Evolutionary conservation across 2,113 vertebrate genomes (phyloP).

Genomic region (Melanerpes formicivorus): DNA sequence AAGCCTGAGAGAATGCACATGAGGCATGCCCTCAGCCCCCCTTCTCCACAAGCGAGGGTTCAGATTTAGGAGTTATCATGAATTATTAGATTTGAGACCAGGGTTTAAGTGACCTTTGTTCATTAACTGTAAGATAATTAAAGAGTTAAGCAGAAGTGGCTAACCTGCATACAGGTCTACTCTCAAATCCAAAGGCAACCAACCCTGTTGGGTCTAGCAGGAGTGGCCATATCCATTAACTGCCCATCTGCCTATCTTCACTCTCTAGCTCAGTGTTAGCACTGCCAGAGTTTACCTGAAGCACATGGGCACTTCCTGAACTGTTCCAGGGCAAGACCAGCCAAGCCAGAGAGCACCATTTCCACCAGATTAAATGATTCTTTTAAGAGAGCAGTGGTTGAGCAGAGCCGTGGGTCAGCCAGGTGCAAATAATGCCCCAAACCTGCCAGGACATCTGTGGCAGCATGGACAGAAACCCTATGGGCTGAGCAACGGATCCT

Average conservation of each 20-base stretch:
- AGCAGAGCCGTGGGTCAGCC: neutral
- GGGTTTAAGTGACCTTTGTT: neutral
- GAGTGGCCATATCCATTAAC: neutral
- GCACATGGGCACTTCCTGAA: neutral
- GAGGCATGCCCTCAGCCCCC: neutral
- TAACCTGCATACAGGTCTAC: neutral
- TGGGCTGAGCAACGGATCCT: neutral
- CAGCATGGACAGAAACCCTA: neutral
- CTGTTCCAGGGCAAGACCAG: neutral
- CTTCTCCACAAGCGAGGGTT: neutral
- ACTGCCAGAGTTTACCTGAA: neutral
- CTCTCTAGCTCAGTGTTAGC: neutral
- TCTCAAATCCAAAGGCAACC: neutral
- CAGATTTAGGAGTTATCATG: neutral
- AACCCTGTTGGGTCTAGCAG: neutral
- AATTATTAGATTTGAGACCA: neutral
- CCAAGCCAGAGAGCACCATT: neutral
- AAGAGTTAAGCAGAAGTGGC: neutral
- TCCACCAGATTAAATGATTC: neutral
- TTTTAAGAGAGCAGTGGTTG: neutral
- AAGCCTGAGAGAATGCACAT: neutral
- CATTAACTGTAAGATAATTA: neutral
- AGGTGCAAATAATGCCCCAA: neutral
- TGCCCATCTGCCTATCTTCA: neutral
- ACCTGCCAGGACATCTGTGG: neutral